These are phyloP conservation scores for Colletes collaris DNA, from an alignment of 2,888 invertebrate species.

Conservation along the genomic window DNA sequence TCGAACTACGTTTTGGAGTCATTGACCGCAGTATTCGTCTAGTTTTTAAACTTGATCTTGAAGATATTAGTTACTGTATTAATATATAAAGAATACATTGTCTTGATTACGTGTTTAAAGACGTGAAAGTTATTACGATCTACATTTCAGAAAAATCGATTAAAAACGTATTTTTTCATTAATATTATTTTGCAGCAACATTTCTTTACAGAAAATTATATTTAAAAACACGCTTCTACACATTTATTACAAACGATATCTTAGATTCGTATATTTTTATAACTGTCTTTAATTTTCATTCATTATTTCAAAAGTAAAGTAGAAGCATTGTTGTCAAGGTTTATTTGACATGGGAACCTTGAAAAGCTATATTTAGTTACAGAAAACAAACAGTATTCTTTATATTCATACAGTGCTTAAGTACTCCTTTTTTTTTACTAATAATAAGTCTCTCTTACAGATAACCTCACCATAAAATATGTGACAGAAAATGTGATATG, in stretches of 20 bases:
- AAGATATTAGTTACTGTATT: too few relatives aligned
- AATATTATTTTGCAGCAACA: neutral
- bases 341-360: neutral
- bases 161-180: neutral
- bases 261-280: neutral
- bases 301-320: neutral
- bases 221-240: neutral
- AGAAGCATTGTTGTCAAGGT: neutral
- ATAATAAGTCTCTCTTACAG: neutral
- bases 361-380: conserved; percentile 12
- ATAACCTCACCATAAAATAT: conserved; percentile 1
- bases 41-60: conserved; percentile 24
- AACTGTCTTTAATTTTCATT: neutral
- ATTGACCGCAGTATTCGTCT: conserved; percentile 46
- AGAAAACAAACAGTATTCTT: neutral
- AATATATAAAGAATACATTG: neutral
- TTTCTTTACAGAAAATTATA: conserved; percentile 2
- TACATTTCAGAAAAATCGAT: neutral
- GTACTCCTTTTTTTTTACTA: neutral
- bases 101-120: neutral
- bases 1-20: conserved; percentile 37
- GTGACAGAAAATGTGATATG: conserved; percentile 2
- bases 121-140: neutral
- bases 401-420: neutral
- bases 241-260: neutral